phyloP scores from a whole-genome alignment of 2,797 vertebrate species.

The Heterohyrax brucei region DNA sequence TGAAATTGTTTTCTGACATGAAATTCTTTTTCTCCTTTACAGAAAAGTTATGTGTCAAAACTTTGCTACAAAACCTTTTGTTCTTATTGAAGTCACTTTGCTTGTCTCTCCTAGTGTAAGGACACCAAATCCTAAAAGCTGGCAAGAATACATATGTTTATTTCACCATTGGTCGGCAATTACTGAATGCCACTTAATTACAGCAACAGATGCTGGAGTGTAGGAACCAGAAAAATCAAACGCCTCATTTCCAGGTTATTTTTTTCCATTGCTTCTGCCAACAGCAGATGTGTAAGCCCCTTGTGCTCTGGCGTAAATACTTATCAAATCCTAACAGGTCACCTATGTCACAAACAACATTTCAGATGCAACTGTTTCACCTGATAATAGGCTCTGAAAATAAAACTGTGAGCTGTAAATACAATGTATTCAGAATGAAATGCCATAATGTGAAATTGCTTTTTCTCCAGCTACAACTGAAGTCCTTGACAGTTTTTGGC shows the following conservation, averaged over 20 bases:
- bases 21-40: constrained; percentile 82
- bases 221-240: constrained; percentile 98
- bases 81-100: constrained; percentile 92
- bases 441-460: constrained; percentile 99
- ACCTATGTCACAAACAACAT: constrained; percentile 99
- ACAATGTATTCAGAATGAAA: constrained; percentile 99
- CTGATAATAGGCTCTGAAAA: constrained; percentile 99
- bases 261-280: constrained; percentile 98
- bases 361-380: constrained; percentile 99
- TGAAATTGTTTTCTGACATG: constrained; percentile 75
- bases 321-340: constrained; percentile 99
- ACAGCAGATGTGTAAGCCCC: constrained; percentile 99
- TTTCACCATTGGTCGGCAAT: constrained; percentile 99
- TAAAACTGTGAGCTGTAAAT: constrained; percentile 99
- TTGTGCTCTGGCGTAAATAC: constrained; percentile 97
- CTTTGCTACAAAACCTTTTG: constrained; percentile 91
- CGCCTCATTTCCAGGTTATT: constrained; percentile 99
- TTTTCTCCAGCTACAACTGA: constrained; percentile 98
- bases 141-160: constrained; percentile 98
- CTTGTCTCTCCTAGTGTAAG: constrained; percentile 92
- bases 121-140: constrained; percentile 95
- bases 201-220: constrained; percentile 99
- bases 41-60: constrained; percentile 90
- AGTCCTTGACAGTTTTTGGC: constrained; percentile 99
- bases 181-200: constrained; percentile 99